Evolutionary conservation across 2,797 vertebrate genomes (phyloP).

Genomic region (Malacoctenus gilli): DNA sequence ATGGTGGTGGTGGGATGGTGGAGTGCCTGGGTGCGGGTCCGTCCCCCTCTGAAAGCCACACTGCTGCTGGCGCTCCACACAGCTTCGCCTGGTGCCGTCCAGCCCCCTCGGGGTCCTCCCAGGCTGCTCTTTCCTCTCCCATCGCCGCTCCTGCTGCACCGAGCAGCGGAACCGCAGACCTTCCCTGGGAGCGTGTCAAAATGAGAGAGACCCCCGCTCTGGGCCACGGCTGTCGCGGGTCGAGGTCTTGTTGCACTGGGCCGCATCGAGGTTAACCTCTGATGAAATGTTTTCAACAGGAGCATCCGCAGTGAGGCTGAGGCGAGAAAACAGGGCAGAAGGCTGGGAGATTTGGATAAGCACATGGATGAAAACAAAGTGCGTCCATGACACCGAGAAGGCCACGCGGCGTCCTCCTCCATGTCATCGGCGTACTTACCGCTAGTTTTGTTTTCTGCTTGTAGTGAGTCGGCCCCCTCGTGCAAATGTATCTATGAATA

Average conservation of each 20-base stretch:
- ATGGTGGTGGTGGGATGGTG: slow-evolving; percentile 66
- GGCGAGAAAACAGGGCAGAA: slow-evolving; percentile 37
- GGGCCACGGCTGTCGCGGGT: slow-evolving; percentile 9
- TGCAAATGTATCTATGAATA: slow-evolving; percentile 57
- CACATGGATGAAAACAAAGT: slow-evolving; percentile 45
- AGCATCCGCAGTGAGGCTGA: slow-evolving; percentile 4
- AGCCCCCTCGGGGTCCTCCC: slow-evolving; percentile 46
- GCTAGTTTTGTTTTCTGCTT: slow-evolving; percentile 35
- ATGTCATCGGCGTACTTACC: slow-evolving; percentile 7
- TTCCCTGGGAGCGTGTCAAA: slow-evolving; percentile 8
- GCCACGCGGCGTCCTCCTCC: slow-evolving; percentile 51
- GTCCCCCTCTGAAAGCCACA: slow-evolving; percentile 47
- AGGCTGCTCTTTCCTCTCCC: slow-evolving; percentile 17
- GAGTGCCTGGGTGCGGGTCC: slow-evolving; percentile 57
- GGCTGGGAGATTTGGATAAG: slow-evolving; percentile 31
- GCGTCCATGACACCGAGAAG: slow-evolving; percentile 42
- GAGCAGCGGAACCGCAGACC: not conserved
- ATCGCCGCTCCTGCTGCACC: not conserved
- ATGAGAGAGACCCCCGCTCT: slow-evolving; percentile 6
- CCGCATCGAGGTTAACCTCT: slow-evolving; percentile 1
- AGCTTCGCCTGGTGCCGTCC: slow-evolving; percentile 42
- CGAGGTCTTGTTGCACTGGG: not conserved
- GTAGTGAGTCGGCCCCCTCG: slow-evolving; percentile 36
- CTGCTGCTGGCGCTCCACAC: slow-evolving; percentile 56
- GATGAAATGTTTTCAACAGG: not conserved